Evolutionary conservation across 2,797 vertebrate genomes (phyloP).

Genomic region (Miichthys miiuy): DNA sequence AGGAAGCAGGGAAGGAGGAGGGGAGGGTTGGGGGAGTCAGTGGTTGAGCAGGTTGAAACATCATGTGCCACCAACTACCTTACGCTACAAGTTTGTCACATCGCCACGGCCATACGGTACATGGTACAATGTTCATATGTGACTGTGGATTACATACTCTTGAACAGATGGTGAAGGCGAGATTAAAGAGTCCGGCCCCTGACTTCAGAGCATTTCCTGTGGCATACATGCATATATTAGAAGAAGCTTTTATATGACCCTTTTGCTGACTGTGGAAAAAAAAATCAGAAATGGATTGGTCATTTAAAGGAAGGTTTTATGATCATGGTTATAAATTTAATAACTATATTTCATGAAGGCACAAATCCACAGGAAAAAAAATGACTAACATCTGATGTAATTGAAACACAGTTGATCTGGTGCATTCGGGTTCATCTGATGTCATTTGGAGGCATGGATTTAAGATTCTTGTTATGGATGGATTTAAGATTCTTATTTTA

Average conservation of each 20-base stretch:
- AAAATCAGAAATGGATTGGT: conserved; percentile 8
- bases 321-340: conserved; percentile 21
- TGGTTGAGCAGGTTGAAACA: conserved; percentile 51
- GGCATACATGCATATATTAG: conserved; percentile 38
- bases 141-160: conserved; percentile 28
- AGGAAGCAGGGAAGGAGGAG: conserved; percentile 33
- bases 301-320: conserved; percentile 34
- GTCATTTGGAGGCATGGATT: background rate
- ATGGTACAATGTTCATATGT: conserved; percentile 13
- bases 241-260: conserved; percentile 13
- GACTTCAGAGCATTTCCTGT: conserved; percentile 42
- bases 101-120: conserved; percentile 27
- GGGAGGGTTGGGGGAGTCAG: conserved; percentile 13
- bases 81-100: conserved; percentile 32
- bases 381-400: background rate
- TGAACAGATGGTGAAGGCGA: conserved; percentile 60
- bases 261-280: conserved; percentile 24
- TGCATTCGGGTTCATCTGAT: conserved; percentile 15
- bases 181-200: conserved; percentile 38
- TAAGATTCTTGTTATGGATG: background rate
- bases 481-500: background rate
- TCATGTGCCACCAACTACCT: conserved; percentile 43
- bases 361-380: background rate
- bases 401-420: conserved; percentile 2
- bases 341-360: conserved; percentile 28